Evolutionary conservation across 2,888 invertebrate genomes (phyloP), one percentile per base, ranked within the genome.

Genomic region (Neuroscelio doddi): DNA sequence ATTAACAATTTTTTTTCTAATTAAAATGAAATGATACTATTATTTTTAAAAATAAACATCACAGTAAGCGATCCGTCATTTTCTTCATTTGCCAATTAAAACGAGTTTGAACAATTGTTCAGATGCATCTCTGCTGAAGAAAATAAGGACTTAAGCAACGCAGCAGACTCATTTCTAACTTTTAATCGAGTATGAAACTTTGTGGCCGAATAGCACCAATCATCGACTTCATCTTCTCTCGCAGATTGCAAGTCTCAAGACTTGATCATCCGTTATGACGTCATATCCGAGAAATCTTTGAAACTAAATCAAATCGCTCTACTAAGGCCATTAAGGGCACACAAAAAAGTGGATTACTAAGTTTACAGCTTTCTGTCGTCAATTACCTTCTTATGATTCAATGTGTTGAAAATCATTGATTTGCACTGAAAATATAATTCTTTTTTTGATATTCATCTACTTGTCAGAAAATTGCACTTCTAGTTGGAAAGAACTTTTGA

Each of bases 151-250:
- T 64, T 52, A 44, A 56, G 56, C 69, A 41, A 52, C 51, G 69
- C 68, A 73, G 70, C 65, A 67, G 70, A 73, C 72, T 79, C 80
- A 76, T 80, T 80, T 78, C 78, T 76, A 80, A 80, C 78, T 80
- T 80, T 80, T 79, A 80, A 79, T 80, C 75, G 78, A 76, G 75
- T 76, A 71, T 72, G 74, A 75, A 80, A 80, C 69, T 80, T 74
- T 73, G 68, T 49, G 71, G 66, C 64, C 58, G 65, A 68, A 69
- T 67, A 69, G 69, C 69, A 69, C 72, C 76, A 72, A 76, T 74
- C 74, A 71, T 70, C 56, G 65, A 55, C 64, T 71, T 56, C 56
- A 47, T 69, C 65, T 52, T 42, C 32, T 21, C 58, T 26, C 34
- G 38, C 47, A 53, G 49, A 44, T 10, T 58, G 64, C 49, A 52